Percentiles rank a stretch among this genome's conserved stretches.
Evolutionary conservation across 2,797 vertebrate genomes (phyloP).

Genomic region (Sciurus carolinensis): DNA sequence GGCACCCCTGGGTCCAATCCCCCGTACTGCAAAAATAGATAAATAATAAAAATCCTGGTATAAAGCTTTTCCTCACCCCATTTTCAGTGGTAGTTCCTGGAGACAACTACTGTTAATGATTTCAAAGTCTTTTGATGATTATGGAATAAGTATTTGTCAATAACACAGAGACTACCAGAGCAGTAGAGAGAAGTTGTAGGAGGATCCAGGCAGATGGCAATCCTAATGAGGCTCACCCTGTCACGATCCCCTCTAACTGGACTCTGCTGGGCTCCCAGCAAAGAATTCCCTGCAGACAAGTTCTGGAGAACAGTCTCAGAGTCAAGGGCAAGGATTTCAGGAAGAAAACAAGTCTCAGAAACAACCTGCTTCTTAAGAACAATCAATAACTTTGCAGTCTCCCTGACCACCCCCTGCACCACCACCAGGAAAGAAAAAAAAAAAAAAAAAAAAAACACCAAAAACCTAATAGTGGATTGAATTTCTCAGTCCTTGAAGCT

Average conservation of each 20-base stretch:
- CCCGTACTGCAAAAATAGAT: no score
- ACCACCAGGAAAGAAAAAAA: no score
- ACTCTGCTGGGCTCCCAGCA: background rate
- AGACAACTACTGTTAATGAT: background rate
- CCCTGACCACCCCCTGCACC: background rate
- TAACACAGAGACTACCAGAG: background rate
- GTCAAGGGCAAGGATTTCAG: constrained; percentile 4
- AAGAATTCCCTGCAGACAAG: background rate
- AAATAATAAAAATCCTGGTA: no score
- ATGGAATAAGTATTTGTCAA: background rate
- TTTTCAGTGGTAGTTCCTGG: background rate
- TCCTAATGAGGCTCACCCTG: background rate
- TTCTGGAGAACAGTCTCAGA: constrained; percentile 32
- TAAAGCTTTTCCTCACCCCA: background rate
- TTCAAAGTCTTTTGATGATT: constrained; percentile 30
- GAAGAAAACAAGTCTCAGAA: background rate
- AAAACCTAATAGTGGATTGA: background rate
- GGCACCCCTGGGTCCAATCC: no score
- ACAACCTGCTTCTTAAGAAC: background rate
- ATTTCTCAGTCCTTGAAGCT: background rate
- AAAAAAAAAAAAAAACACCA: no score
- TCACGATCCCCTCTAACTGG: background rate
- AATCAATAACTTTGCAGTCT: background rate
- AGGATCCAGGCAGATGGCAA: background rate
- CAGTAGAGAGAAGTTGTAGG: background rate